These are phyloP conservation scores for Diloba caeruleocephala DNA, from an alignment of 2,888 invertebrate genomes.

Conservation along the genomic window DNA sequence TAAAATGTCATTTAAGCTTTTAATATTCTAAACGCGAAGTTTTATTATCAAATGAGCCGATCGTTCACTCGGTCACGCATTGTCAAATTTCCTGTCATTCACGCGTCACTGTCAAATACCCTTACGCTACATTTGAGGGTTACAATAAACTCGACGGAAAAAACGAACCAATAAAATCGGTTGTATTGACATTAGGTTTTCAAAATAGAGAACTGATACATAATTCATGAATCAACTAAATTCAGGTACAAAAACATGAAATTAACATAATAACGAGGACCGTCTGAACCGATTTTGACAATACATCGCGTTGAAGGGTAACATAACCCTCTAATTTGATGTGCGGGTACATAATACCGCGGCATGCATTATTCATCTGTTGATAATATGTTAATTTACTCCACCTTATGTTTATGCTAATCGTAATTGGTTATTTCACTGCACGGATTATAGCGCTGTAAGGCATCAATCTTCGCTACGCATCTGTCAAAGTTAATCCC, in stretches of 20 bases:
- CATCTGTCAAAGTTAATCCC: conserved; percentile 75
- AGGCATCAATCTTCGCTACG: conserved; percentile 73
- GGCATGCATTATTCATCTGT: conserved; percentile 81
- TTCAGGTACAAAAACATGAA: conserved; percentile 62
- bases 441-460: conserved; percentile 72
- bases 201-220: conserved; percentile 53
- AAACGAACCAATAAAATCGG: conserved; percentile 58
- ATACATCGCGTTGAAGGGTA: conserved; percentile 58
- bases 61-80: conserved; percentile 66
- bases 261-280: conserved; percentile 69
- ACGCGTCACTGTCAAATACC: conserved; percentile 61
- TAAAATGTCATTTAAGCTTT: conserved; percentile 59
- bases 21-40: conserved; percentile 59
- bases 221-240: conserved; percentile 59
- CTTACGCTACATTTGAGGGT: conserved; percentile 70
- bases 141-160: conserved; percentile 59
- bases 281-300: conserved; percentile 60
- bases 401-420: conserved; percentile 87
- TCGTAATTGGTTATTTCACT: conserved; percentile 86
- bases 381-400: conserved; percentile 84
- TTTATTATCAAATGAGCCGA: conserved; percentile 59
- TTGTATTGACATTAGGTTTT: conserved; percentile 57
- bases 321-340: conserved; percentile 75
- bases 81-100: conserved; percentile 65
- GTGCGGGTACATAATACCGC: conserved; percentile 65